phyloP scores from a whole-genome alignment of 1,140 invertebrate species.

The Aphaenogaster ashmeadi region DNA sequence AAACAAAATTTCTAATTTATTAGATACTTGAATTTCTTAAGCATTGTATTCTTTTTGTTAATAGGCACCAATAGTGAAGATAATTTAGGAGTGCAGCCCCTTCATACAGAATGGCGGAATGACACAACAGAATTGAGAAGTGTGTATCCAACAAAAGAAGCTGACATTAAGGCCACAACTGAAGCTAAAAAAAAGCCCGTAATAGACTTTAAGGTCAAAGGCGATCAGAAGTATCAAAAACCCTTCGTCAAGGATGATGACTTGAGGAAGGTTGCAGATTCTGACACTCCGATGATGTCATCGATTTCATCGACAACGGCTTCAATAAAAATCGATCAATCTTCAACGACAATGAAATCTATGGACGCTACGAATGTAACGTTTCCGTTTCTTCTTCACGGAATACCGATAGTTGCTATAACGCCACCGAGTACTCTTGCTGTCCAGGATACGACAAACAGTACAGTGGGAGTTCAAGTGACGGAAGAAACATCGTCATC shows the following conservation, averaged over 20 bases:
- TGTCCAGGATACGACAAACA: background rate
- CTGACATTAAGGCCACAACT: constrained; percentile 70
- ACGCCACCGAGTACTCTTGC: background rate
- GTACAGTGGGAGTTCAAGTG: background rate
- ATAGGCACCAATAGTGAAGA: constrained; percentile 70
- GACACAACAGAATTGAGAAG: constrained; percentile 72
- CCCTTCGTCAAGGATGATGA: constrained; percentile 74
- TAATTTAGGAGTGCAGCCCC: constrained; percentile 73
- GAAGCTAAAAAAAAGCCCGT: constrained; percentile 82
- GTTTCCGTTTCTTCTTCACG: constrained; percentile 73
- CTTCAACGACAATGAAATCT: constrained; percentile 37
- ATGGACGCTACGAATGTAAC: constrained; percentile 38
- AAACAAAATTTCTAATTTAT: constrained; percentile 8
- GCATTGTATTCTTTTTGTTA: constrained; percentile 5
- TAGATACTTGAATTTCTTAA: constrained; percentile 12
- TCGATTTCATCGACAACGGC: constrained; percentile 38
- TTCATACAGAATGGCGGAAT: constrained; percentile 61
- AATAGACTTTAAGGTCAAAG: constrained; percentile 80
- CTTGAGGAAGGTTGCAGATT: constrained; percentile 20
- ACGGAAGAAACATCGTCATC: constrained; percentile 56
- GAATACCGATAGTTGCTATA: constrained; percentile 70
- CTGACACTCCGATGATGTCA: constrained; percentile 25
- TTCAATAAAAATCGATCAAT: constrained; percentile 51
- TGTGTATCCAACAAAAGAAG: constrained; percentile 74
- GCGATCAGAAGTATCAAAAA: constrained; percentile 81